A percentile compares a stretch with the other conserved stretches of the same genome.
Conservation (phyloP, 1,140 invertebrate genomes). For the Cotesia glomerata region DNA sequence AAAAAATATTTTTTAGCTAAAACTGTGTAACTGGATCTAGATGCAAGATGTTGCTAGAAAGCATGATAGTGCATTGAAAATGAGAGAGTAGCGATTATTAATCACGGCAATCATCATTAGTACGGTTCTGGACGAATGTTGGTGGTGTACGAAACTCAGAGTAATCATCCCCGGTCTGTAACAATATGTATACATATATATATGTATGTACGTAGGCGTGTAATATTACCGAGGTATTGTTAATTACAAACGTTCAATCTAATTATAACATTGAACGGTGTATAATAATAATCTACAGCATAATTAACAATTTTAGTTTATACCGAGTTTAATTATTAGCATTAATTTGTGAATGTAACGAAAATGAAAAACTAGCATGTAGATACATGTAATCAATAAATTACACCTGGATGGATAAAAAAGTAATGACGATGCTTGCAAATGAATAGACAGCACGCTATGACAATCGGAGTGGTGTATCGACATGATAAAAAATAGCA, state of each 20-base stretch:
- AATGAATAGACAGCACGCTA: not conserved
- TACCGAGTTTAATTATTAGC: conserved; percentile 14
- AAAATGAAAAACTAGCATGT: not conserved
- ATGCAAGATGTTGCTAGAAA: conserved; percentile 31
- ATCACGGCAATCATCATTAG: conserved; percentile 31
- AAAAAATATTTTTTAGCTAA: not conserved
- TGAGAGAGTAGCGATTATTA: conserved; percentile 25
- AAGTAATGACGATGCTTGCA: no score
- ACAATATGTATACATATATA: not conserved
- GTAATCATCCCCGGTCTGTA: conserved; percentile 21
- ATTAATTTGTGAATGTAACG: not conserved
- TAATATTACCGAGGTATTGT: conserved; percentile 14
- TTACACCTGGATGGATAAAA: no score
- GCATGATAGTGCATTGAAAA: conserved; percentile 20
- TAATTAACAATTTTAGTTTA: conserved; percentile 13
- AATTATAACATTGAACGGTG: conserved; percentile 18
- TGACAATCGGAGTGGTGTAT: not conserved
- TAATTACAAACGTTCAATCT: conserved; percentile 23
- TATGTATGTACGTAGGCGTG: not conserved
- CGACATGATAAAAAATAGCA: not conserved
- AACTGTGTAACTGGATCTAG: not conserved
- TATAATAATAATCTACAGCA: conserved; percentile 22
- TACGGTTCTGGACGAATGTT: conserved; percentile 11
- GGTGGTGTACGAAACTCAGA: not conserved
- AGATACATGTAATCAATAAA: not conserved